Percentiles rank a stretch among this genome's conserved stretches.
phyloP scores from a whole-genome alignment of 2,888 invertebrate species.

The Tiphia femorata region DNA sequence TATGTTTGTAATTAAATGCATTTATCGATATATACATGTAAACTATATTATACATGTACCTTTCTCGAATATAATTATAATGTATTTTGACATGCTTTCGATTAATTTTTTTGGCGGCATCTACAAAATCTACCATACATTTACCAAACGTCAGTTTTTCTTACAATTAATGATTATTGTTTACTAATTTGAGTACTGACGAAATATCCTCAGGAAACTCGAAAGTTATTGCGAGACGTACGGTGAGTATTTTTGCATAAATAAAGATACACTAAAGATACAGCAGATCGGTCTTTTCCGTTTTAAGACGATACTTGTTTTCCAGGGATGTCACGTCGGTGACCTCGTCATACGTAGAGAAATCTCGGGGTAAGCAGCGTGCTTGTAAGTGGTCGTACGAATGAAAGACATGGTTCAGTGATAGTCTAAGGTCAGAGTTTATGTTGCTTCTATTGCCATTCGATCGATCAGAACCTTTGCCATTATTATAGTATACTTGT shows the following conservation, averaged over 20 bases:
- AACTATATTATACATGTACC: too few relatives aligned
- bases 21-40: background rate
- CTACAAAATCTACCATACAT: too few relatives aligned
- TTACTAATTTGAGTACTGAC: too few relatives aligned
- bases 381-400: slow-evolving; percentile 52
- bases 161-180: too few relatives aligned
- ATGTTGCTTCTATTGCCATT: slow-evolving; percentile 37
- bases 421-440: slow-evolving; percentile 57
- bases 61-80: background rate
- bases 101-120: background rate
- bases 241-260: slow-evolving; percentile 1
- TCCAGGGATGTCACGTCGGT: slow-evolving; percentile 41
- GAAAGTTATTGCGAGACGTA: background rate
- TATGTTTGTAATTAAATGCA: slow-evolving; percentile 6
- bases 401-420: slow-evolving; percentile 24
- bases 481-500: background rate
- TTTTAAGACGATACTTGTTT: slow-evolving; percentile 25
- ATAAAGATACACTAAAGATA: background rate
- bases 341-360: slow-evolving; percentile 31
- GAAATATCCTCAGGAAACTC: slow-evolving; percentile 3
- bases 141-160: too few relatives aligned
- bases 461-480: background rate
- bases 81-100: slow-evolving; percentile 9
- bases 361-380: slow-evolving; percentile 54
- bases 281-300: slow-evolving; percentile 7